Base-by-base conservation (phyloP, 2,797 vertebrate genomes). In the Myotis pilosus region DNA sequence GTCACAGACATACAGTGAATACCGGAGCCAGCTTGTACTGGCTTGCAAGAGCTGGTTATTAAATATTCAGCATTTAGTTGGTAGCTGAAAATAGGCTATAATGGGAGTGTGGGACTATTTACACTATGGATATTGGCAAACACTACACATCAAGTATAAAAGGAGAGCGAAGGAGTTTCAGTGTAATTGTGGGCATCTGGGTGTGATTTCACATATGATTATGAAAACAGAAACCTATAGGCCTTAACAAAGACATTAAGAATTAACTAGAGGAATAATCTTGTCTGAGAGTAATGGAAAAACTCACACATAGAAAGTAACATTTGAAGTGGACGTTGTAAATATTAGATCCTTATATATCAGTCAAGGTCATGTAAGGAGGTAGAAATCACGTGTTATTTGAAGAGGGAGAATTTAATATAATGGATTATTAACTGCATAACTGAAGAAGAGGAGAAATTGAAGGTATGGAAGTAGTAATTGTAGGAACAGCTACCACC, bases 361-460 rank as follows among this genome's bases (percentile, higher is more conserved):
- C 9, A 28, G 30, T 79, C 33, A 75, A 66, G 8, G 33, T 75
- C 44, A 53, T 19, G 17, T 36, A 49, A 79, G 38, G 36, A 74
- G 38, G 36, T 25, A 72, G 36, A 91, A 79, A 80, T 36, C 81
- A 90, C 30, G 33, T 38, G 41, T 69, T 64, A 90, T 7, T 30
- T 71, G 38, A 71, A 94, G 28, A 87, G 64, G 75, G 44, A 64
- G 44, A 78, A 64, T 66, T 55, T 74, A 64, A 94, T 64, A 66
- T 68, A 87, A 91, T 81, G n/a, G 44, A 22, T 87, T 66, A 28
- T 91, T 72, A 75, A 81, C 20, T 74, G 66, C 44, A 15, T 60
- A 94, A 91, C 38, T 68, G 64, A 79, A 76, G 71, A 76, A 60
- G 22, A 86, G 36, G 55, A 57, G 30, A 90, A 91, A 94, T n/a